Evolutionary conservation across 2,888 invertebrate genomes (phyloP).

Genomic region (Drosophila gaucha): DNA sequence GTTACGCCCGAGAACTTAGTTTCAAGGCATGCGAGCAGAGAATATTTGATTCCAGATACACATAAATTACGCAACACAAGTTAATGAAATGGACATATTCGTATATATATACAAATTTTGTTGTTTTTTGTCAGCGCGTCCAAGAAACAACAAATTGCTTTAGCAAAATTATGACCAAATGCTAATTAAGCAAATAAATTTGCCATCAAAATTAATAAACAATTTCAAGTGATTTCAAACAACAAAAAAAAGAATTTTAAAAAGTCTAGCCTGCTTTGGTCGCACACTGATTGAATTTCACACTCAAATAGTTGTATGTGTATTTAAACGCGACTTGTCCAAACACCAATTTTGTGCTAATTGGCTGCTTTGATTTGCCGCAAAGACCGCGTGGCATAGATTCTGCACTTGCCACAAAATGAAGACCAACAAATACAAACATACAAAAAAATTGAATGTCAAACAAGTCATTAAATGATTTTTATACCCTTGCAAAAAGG

Average conservation of each 20-base stretch:
- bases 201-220: slow-evolving; percentile 70
- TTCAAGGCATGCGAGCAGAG: slow-evolving; percentile 34
- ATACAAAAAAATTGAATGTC: slow-evolving; percentile 40
- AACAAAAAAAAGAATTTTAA: slow-evolving; percentile 41
- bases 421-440: neutral
- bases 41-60: slow-evolving; percentile 9
- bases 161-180: slow-evolving; percentile 71
- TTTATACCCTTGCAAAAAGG: too few relatives aligned
- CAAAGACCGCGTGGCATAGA: slow-evolving; percentile 34
- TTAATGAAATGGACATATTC: slow-evolving; percentile 62
- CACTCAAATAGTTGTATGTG: slow-evolving; percentile 44
- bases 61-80: slow-evolving; percentile 60
- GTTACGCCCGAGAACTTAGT: neutral
- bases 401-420: slow-evolving; percentile 50
- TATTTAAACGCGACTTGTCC: slow-evolving; percentile 43
- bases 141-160: slow-evolving; percentile 59
- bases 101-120: slow-evolving; percentile 45
- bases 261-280: slow-evolving; percentile 29
- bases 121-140: slow-evolving; percentile 21
- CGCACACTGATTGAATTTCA: slow-evolving; percentile 79
- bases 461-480: slow-evolving; percentile 62
- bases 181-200: slow-evolving; percentile 74
- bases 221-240: slow-evolving; percentile 33
- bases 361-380: slow-evolving; percentile 66
- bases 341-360: slow-evolving; percentile 61